These are phyloP conservation scores for Mirounga angustirostris DNA, from an alignment of 2,113 vertebrate genomes.

Conservation along the genomic window DNA sequence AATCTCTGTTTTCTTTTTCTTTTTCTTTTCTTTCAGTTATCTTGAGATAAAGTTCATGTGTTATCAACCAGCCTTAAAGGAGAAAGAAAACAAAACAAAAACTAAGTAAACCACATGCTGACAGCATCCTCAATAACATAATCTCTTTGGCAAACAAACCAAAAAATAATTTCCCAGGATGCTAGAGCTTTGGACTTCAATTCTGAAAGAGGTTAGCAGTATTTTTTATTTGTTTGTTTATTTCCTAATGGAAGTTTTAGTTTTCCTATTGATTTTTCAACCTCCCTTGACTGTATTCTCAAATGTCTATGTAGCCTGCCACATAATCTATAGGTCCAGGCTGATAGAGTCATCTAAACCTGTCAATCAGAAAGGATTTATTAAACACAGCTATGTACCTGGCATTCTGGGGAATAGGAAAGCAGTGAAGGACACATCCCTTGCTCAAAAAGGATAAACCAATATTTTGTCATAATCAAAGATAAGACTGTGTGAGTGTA, in stretches of 20 bases:
- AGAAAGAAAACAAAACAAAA: constrained; percentile 59
- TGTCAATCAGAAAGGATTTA: constrained; percentile 56
- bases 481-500: not conserved
- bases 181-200: constrained; percentile 17
- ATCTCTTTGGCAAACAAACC: constrained; percentile 60
- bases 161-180: constrained; percentile 67
- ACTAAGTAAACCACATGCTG: constrained; percentile 17
- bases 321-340: not conserved
- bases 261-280: constrained; percentile 73
- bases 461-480: not conserved
- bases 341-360: constrained; percentile 33
- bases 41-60: not conserved
- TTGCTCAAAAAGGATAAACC: constrained; percentile 26
- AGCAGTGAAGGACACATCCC: not conserved
- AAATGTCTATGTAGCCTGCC: constrained; percentile 22
- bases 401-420: constrained; percentile 7
- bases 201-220: constrained; percentile 42
- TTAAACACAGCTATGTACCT: not conserved
- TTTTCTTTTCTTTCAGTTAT: not conserved
- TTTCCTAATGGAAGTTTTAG: constrained; percentile 56
- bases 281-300: not conserved
- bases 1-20: not conserved
- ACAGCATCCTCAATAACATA: constrained; percentile 48
- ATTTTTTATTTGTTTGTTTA: constrained; percentile 62
- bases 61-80: constrained; percentile 44